phyloP scores from a whole-genome alignment of 2,888 invertebrate genomes.

The Chaitophorus viminalis region DNA sequence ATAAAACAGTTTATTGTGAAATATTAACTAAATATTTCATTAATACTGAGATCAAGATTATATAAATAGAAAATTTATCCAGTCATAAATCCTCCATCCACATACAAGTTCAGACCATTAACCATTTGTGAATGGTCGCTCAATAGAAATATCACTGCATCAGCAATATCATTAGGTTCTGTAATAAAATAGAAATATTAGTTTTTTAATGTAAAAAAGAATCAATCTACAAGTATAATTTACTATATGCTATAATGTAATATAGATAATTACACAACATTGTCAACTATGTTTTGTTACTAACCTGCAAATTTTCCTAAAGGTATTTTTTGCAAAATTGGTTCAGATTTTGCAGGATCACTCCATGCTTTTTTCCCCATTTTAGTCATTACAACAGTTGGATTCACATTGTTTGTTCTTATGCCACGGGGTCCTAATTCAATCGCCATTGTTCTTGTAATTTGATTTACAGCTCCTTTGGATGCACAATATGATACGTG shows the following conservation, averaged over 20 bases:
- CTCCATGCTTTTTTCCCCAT: conserved; percentile 89
- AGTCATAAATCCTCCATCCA: conserved; percentile 79
- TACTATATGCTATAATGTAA: neutral
- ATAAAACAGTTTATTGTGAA: neutral
- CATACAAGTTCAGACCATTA: conserved; percentile 78
- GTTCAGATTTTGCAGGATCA: conserved; percentile 77
- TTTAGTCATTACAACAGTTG: conserved; percentile 91
- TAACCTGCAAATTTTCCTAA: conserved; percentile 79
- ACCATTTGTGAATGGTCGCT: conserved; percentile 85
- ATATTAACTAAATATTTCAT: neutral
- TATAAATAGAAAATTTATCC: neutral
- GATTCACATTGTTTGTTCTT: conserved; percentile 91
- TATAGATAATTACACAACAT: neutral
- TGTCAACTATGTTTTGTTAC: conserved; percentile 30
- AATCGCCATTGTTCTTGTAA: conserved; percentile 84
- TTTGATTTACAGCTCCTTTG: conserved; percentile 88
- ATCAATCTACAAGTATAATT: no score
- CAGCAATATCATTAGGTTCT: conserved; percentile 84
- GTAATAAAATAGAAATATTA: conserved; percentile 66
- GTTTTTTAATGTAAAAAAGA: neutral
- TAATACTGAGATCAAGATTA: neutral
- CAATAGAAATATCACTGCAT: conserved; percentile 80
- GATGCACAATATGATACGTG: conserved; percentile 86
- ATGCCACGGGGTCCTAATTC: conserved; percentile 87
- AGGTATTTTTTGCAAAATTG: conserved; percentile 84